Percentiles rank a stretch among this genome's conserved stretches.
These are phyloP conservation scores for Meloidogyne chitwoodi DNA, from an alignment of 1,140 invertebrate genomes.

Conservation along the genomic window DNA sequence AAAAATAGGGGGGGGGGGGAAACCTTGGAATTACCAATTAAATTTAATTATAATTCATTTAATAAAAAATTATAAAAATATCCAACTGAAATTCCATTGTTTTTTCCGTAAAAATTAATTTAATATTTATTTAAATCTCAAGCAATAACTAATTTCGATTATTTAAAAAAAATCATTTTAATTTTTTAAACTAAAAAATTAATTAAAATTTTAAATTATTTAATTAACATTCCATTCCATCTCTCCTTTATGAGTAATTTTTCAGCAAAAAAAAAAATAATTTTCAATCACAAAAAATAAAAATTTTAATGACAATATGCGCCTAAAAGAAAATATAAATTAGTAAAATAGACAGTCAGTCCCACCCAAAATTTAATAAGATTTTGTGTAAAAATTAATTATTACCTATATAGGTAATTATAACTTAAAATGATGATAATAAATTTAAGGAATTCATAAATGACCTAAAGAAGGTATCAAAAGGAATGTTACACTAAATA, in stretches of 20 bases:
- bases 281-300: background rate
- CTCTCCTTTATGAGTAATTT: background rate
- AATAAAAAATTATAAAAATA: no score
- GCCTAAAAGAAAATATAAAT: background rate
- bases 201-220: no score
- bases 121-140: no score
- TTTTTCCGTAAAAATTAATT: no score
- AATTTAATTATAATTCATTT: no score
- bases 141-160: no score
- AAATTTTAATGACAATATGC: background rate
- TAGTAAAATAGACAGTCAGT: background rate
- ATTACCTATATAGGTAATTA: no score
- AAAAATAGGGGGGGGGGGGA: no score
- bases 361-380: background rate
- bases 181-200: background rate
- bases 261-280: background rate
- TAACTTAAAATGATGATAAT: background rate
- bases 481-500: no score
- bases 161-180: no score
- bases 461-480: background rate
- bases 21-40: no score
- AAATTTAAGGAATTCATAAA: background rate
- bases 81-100: no score
- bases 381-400: background rate
- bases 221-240: background rate